phyloP scores from a whole-genome alignment of 2,113 vertebrate species.

The Elephantulus edwardii region DNA sequence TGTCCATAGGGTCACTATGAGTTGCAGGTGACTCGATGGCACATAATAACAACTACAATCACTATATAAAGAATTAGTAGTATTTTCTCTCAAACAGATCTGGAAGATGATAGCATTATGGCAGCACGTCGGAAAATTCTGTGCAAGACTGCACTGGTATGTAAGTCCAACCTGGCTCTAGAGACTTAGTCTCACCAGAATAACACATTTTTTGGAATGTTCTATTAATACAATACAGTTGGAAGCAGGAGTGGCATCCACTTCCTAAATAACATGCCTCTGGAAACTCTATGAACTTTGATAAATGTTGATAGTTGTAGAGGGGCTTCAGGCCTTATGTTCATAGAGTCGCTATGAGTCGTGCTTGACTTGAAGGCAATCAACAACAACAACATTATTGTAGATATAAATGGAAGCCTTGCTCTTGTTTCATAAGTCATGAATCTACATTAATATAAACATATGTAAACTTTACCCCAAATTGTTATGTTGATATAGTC shows the following conservation, averaged over 20 bases:
- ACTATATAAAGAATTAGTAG: neutral
- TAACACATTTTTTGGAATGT: neutral
- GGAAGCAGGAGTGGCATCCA: too few relatives aligned
- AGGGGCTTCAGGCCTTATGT: too few relatives aligned
- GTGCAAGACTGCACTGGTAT: neutral
- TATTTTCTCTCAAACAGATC: conserved; percentile 21
- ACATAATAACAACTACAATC: too few relatives aligned
- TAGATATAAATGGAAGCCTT: conserved; percentile 35
- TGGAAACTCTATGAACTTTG: too few relatives aligned
- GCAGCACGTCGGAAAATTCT: conserved; percentile 28
- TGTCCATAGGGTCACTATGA: too few relatives aligned
- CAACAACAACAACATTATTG: too few relatives aligned
- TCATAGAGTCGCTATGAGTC: too few relatives aligned
- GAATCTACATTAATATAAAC: neutral
- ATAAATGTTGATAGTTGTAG: too few relatives aligned
- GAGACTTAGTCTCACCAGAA: neutral
- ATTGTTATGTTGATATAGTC: neutral
- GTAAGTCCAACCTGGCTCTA: neutral
- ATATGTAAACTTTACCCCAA: neutral
- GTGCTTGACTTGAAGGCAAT: too few relatives aligned
- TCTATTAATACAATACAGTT: too few relatives aligned
- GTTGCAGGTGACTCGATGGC: too few relatives aligned
- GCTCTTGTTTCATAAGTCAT: neutral
- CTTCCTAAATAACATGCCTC: too few relatives aligned
- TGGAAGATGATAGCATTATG: conserved; percentile 20